Conservation (phyloP, 2,888 invertebrate genomes). For the Schizaphis graminum region DNA sequence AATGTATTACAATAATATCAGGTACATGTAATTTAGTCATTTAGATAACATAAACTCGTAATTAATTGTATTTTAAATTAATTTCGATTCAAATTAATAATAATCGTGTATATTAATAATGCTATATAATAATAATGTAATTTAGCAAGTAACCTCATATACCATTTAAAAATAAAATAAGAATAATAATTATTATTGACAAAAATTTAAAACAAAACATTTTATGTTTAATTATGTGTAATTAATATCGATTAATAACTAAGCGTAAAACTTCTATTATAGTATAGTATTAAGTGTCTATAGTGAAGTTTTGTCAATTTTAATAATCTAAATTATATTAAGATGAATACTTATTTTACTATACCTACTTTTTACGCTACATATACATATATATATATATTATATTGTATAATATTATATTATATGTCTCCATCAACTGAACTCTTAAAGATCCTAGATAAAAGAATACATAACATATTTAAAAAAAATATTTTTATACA, state of each 20-base stretch:
- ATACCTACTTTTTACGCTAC: not conserved
- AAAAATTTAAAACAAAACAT: not conserved
- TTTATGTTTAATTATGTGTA: not conserved
- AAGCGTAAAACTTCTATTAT: not conserved
- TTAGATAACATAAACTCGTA: not conserved
- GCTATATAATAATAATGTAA: slow-evolving; percentile 6
- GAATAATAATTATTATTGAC: not conserved
- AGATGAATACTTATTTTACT: not conserved
- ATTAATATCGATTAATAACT: not conserved
- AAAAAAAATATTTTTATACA: not conserved
- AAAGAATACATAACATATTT: not conserved
- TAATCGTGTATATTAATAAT: not conserved
- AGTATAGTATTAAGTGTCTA: not conserved
- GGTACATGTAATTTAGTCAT: not conserved
- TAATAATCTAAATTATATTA: not conserved
- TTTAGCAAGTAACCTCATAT: not conserved
- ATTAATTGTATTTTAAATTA: not conserved
- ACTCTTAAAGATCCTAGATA: not conserved
- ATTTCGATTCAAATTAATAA: not conserved
- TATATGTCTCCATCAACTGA: not conserved
- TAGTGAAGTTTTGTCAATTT: not conserved
- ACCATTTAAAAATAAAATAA: not conserved
- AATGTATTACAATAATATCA: not conserved
- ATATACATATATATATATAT: no score
- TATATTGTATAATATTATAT: no score